Base-by-base conservation (phyloP, 2,888 invertebrate species). In the Leptopilina myrica region DNA sequence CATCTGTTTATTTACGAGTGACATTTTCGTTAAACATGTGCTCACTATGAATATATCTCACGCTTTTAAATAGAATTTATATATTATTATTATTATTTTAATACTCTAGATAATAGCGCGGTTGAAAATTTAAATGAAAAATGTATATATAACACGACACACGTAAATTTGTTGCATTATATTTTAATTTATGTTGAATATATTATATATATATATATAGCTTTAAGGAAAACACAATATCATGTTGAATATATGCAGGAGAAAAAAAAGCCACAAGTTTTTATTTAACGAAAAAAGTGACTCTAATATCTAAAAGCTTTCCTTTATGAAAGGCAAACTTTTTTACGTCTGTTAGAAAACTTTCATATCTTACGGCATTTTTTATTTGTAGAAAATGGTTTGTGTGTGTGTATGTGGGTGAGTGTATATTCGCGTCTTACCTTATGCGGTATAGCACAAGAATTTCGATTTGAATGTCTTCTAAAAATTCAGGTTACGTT, bases 341-440 rank as follows among this genome's bases (percentile, higher is more conserved):
- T 62, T 62, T 62, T 62, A 62, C 62, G 62, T 62, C 62, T 62
- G 62, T 62, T 62, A 62, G 62, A 62, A 20, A 62, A 62, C 62
- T 62, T 62, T 62, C 62, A 62, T 62, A 62, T 62, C 62, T 62
- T 62, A 62, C 8, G 20, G 62, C 15, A 62, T 62, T 62, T 62
- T 62, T 62, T 62, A 5, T 62, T 49, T 49, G 9, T 49, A 49
- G 46, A 9, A 46, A 46, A 46, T 46, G 46, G 46, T 43, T 43
- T 43, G 43, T 43, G 7, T 43, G 8, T 43, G 8, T 43, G 8
- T 43, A 5, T 43, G 8, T 0, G 8, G 0, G 8, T 7, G 8
- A 12, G 11, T 49, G 49, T 46, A 12, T 11, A 43, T 43, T 43
- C 8, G 43, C 43, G 1, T 43, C 49, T 49, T 49, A 12, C 46